Evolutionary conservation across 2,113 vertebrate genomes (phyloP), one percentile per base, ranked within the genome.

Genomic region (Vidua macroura): DNA sequence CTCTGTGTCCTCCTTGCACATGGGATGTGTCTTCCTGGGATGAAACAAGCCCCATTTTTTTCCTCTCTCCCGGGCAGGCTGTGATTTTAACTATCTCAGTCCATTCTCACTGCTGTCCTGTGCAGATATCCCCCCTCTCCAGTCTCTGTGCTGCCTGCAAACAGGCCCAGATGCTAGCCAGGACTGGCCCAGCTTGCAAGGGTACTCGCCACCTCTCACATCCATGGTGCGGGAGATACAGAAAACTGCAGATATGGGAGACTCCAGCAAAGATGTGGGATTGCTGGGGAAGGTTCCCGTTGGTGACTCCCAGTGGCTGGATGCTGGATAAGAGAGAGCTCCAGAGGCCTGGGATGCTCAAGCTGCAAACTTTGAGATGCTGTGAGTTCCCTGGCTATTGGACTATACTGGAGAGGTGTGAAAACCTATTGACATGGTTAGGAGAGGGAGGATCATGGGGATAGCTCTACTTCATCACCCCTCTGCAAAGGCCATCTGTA

Each of bases 121-220:
- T 1, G 9, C 1, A 2, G 20, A 10, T 35, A 24, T 76, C 1
- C 12, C 24, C 15, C 6, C 7, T 58, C 60, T 75, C 13, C 48
- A n/a, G 53, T 27, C 28, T 30, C 49, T 73, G 9, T 39, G 63
- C 59, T 83, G 41, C 37, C 41, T 86, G 37, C 18, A 60, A 24
- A 60, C 1, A 5, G 24, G 18, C 10, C 23, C 22, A 41, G 52
- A 41, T 53, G 35, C 48, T 31, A 75, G 17, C 17, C 5, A 7
- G 43, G 39, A 13, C 44, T 4, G 5, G 31, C 43, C 16, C 3
- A 6, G 48, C 30, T 37, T 4, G 0, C 6, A 16, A 15, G 9
- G 8, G 15, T 39, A 49, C 35, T 30, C 0, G 0, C 15, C 2
- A 7, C 56, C 28, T 78, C 62, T 31, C 35, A 43, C 15, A 31